Conservation (phyloP, 37 sponge, comb jelly and placozoan genomes). For the Amphimedon queenslandica region DNA sequence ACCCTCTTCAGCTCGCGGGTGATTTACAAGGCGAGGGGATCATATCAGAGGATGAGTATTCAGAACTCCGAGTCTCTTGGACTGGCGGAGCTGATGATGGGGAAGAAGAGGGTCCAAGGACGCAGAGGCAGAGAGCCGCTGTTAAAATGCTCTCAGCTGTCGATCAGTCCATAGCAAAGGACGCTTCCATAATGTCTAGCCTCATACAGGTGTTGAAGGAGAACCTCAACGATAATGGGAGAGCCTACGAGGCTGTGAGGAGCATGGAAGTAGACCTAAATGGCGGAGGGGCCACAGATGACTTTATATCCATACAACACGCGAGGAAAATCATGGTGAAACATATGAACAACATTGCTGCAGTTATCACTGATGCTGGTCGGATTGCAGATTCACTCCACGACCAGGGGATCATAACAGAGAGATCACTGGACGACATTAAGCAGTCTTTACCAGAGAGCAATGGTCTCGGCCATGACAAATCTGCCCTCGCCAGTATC, state of each 20-base stretch:
- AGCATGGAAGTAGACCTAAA: not conserved
- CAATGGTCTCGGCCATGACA: not conserved
- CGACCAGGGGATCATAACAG: not conserved
- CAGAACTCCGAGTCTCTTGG: not conserved
- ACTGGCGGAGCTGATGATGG: too few species aligned
- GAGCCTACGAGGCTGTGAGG: not conserved
- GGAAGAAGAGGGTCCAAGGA: not conserved
- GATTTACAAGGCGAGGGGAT: not conserved
- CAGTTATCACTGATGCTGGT: not conserved
- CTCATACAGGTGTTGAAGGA: not conserved
- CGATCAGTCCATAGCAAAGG: not conserved
- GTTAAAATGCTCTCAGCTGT: not conserved
- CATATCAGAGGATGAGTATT: not conserved
- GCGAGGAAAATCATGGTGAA: not conserved
- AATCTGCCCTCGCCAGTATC: not conserved
- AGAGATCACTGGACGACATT: not conserved
- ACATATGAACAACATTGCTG: slow-evolving; percentile 1
- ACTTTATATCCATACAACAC: not conserved
- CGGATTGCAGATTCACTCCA: not conserved
- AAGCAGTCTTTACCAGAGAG: not conserved
- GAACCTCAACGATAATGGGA: not conserved
- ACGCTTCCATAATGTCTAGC: not conserved
- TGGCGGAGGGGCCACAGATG: not conserved
- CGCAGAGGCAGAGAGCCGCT: not conserved
- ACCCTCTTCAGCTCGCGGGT: not conserved